Evolutionary conservation across 1,140 invertebrate species (phyloP).

Genomic region (Charaxes varanes): DNA sequence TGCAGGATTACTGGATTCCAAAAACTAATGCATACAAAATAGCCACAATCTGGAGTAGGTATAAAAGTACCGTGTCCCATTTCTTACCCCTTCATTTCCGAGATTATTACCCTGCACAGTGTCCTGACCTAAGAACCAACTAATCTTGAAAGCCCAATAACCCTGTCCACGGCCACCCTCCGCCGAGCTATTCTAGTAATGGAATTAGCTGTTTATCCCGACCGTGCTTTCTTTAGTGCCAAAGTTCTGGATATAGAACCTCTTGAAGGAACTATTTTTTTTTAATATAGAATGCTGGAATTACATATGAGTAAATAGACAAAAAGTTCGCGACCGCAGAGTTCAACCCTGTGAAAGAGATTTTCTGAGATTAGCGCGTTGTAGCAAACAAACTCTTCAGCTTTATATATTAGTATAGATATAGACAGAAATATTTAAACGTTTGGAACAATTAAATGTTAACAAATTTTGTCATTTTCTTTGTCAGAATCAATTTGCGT

Average conservation of each 20-base stretch:
- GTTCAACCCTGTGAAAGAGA: too few species aligned
- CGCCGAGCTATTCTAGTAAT: conserved; percentile 36
- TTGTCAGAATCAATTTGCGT: too few species aligned
- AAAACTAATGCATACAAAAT: too few species aligned
- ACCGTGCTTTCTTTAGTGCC: conserved; percentile 26
- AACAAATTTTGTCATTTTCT: too few species aligned
- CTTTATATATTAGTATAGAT: too few species aligned
- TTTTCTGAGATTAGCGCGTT: too few species aligned
- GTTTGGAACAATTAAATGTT: too few species aligned
- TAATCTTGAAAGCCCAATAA: conserved; percentile 21
- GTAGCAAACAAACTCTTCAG: too few species aligned
- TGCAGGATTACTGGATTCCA: too few species aligned
- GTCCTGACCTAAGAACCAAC: conserved; percentile 17
- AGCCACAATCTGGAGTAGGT: neutral
- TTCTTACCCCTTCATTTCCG: conserved; percentile 11
- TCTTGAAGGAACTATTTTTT: conserved; percentile 13
- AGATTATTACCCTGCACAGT: conserved; percentile 7
- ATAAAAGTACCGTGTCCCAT: conserved; percentile 1
- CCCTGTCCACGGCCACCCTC: conserved; percentile 19
- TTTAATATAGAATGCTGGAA: neutral
- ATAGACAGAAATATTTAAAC: too few species aligned
- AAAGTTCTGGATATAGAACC: conserved; percentile 13
- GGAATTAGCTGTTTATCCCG: conserved; percentile 48
- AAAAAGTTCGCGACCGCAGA: too few species aligned
- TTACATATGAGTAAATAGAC: too few species aligned